Conservation (phyloP, 2,797 vertebrate genomes). For the Columba guinea region DNA sequence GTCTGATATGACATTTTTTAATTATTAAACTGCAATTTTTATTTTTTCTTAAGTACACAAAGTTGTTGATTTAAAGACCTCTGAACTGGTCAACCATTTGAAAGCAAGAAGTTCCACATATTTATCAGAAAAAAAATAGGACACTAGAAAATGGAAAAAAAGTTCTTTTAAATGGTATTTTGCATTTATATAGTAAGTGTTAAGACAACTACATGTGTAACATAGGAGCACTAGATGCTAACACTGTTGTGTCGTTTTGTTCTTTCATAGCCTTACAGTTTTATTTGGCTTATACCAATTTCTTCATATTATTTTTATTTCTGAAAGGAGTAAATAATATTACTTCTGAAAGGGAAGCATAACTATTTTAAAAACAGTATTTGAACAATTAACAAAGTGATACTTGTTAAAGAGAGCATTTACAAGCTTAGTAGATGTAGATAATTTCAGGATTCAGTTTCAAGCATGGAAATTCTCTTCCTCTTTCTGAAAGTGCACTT, state of each 20-base stretch:
- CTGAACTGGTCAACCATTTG: neutral
- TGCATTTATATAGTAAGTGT: neutral
- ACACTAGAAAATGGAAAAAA: neutral
- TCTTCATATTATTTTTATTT: neutral
- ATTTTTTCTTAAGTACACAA: neutral
- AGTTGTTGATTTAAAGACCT: neutral
- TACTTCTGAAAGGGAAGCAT: neutral
- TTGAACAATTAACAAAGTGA: neutral
- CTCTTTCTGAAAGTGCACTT: neutral
- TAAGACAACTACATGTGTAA: neutral
- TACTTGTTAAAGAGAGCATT: neutral
- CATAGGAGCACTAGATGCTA: neutral
- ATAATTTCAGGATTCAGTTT: neutral
- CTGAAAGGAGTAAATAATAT: neutral
- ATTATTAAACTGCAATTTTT: neutral
- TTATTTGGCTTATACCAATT: neutral
- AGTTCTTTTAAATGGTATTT: neutral
- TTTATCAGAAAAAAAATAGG: neutral
- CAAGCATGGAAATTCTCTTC: neutral
- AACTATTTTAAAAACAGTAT: neutral
- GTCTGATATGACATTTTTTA: neutral
- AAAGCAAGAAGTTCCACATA: neutral
- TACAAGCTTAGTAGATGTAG: neutral
- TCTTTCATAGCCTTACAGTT: neutral
- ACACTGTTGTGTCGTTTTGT: neutral